phyloP scores from a whole-genome alignment of 2,113 vertebrate species.

The Lanius ludovicianus region DNA sequence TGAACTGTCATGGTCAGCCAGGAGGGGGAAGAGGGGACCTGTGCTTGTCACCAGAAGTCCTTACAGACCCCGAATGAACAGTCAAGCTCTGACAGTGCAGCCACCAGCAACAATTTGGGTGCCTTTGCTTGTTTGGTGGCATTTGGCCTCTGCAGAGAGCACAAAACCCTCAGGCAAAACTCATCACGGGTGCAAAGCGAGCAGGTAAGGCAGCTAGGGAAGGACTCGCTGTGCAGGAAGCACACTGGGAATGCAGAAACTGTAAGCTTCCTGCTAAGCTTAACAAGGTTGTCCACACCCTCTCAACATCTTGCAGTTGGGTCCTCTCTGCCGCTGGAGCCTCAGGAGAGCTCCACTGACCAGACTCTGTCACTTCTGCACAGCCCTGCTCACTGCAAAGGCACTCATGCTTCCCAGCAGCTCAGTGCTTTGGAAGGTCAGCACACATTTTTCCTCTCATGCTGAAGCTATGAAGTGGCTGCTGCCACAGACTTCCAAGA shows the following conservation, averaged over 20 bases:
- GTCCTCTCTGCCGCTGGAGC: background rate
- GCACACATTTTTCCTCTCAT: background rate
- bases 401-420: background rate
- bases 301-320: rapidly evolving
- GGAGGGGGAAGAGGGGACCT: background rate
- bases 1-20: background rate
- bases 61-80: background rate
- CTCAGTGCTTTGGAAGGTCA: background rate
- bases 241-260: background rate
- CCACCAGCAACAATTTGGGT: rapidly evolving
- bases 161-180: background rate
- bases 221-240: background rate
- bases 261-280: background rate
- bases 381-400: background rate
- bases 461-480: background rate
- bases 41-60: background rate
- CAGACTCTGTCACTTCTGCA: background rate
- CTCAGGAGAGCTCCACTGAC: background rate
- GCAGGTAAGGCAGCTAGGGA: background rate
- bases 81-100: background rate
- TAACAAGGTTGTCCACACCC: background rate
- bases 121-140: background rate
- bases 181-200: background rate
- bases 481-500: background rate
- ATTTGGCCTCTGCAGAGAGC: background rate